phyloP scores from a whole-genome alignment of 2,113 vertebrate genomes.

The Aspiorhynchus laticeps region DNA sequence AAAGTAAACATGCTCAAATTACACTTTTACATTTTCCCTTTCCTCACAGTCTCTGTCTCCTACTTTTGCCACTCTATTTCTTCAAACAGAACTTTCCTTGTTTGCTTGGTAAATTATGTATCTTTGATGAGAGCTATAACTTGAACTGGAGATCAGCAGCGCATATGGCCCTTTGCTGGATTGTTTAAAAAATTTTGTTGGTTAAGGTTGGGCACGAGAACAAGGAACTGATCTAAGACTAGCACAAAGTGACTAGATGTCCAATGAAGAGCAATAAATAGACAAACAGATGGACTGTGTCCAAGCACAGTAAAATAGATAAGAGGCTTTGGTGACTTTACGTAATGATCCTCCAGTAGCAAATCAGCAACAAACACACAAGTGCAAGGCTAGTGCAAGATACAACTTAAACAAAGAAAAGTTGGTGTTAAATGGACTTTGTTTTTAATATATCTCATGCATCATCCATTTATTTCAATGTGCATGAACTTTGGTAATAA shows the following conservation, averaged over 20 bases:
- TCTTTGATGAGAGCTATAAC: not conserved
- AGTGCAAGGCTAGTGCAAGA: not conserved
- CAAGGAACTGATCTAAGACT: slow-evolving; percentile 12
- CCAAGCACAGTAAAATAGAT: slow-evolving; percentile 65
- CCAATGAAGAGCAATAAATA: slow-evolving; percentile 56
- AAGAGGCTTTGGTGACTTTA: slow-evolving; percentile 75
- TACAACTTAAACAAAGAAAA: not conserved
- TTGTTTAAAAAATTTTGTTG: not conserved
- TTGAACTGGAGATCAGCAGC: not conserved
- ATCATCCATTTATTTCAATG: slow-evolving; percentile 1
- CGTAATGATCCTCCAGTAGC: slow-evolving; percentile 51
- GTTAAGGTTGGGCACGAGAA: not conserved
- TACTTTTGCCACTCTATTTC: not conserved
- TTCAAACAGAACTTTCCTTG: not conserved
- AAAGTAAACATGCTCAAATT: not conserved
- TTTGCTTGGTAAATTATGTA: slow-evolving; percentile 1
- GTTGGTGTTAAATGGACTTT: not conserved
- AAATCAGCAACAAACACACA: not conserved
- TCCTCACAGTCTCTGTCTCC: not conserved
- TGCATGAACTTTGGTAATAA: not conserved
- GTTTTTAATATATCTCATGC: not conserved
- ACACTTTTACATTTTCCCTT: not conserved
- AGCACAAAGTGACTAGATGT: not conserved
- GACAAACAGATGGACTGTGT: slow-evolving; percentile 75
- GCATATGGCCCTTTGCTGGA: not conserved